Evolutionary conservation across 2,888 invertebrate genomes (phyloP).

Genomic region (Hylaea fasciaria): DNA sequence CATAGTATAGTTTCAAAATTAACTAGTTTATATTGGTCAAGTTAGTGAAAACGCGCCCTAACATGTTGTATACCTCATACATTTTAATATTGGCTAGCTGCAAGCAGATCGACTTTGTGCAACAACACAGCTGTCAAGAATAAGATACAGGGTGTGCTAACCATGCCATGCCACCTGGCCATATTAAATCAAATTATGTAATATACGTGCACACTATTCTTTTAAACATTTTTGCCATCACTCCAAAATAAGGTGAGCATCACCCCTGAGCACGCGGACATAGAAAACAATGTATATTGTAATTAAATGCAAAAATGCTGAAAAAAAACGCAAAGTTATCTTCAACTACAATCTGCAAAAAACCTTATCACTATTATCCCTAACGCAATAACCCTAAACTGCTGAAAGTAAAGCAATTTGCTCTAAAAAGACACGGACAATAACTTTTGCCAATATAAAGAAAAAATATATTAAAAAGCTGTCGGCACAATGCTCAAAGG

Average conservation of each 20-base stretch:
- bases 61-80: constrained; percentile 6
- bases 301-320: background rate
- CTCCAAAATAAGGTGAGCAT: too few relatives aligned
- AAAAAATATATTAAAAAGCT: constrained; percentile 34
- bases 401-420: constrained; percentile 57
- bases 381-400: constrained; percentile 40
- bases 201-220: too few relatives aligned
- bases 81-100: constrained; percentile 12
- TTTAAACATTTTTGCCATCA: too few relatives aligned
- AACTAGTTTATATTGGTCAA: background rate
- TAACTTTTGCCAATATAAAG: constrained; percentile 44
- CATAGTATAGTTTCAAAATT: too few relatives aligned
- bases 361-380: constrained; percentile 1
- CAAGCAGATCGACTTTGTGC: constrained; percentile 1
- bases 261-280: too few relatives aligned
- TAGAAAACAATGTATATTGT: too few relatives aligned
- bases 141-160: too few relatives aligned
- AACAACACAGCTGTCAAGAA: background rate
- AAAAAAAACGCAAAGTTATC: constrained; percentile 4
- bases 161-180: too few relatives aligned
- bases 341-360: background rate
- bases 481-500: constrained; percentile 38
- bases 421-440: constrained; percentile 61
- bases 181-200: too few relatives aligned
- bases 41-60: background rate